Evolutionary conservation across 2,113 vertebrate species (phyloP).

Genomic region (Euleptes europaea): DNA sequence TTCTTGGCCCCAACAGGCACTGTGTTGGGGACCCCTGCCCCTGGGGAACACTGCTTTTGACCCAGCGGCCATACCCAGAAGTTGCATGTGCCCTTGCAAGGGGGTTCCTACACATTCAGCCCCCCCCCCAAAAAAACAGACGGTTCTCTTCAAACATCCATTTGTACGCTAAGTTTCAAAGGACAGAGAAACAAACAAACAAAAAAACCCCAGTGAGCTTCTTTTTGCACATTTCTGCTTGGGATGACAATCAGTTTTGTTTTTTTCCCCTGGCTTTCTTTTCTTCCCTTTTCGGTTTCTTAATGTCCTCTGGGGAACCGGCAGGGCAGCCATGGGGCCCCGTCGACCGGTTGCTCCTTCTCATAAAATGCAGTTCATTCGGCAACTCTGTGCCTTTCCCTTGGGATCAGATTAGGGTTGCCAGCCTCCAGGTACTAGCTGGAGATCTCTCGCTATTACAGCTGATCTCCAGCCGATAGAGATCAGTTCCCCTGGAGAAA

Average conservation of each 20-base stretch:
- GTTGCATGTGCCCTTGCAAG: no score
- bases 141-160: not conserved
- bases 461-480: no score
- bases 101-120: not conserved
- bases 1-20: no score
- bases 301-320: not conserved
- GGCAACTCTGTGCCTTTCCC: not conserved
- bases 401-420: no score
- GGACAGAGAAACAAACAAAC: not conserved
- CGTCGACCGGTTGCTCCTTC: not conserved
- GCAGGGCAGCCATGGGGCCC: not conserved
- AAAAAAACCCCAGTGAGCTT: no score
- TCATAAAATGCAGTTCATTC: not conserved
- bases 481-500: no score
- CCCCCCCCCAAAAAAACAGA: not conserved
- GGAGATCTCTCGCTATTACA: no score
- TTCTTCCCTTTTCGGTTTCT: not conserved
- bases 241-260: not conserved
- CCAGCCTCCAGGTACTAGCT: no score
- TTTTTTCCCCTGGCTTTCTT: not conserved
- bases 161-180: not conserved
- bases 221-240: constrained; percentile 6
- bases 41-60: no score
- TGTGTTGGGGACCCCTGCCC: no score
- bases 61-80: no score